Conservation (phyloP, 2,797 vertebrate genomes). For the Anguilla pacifica region DNA sequence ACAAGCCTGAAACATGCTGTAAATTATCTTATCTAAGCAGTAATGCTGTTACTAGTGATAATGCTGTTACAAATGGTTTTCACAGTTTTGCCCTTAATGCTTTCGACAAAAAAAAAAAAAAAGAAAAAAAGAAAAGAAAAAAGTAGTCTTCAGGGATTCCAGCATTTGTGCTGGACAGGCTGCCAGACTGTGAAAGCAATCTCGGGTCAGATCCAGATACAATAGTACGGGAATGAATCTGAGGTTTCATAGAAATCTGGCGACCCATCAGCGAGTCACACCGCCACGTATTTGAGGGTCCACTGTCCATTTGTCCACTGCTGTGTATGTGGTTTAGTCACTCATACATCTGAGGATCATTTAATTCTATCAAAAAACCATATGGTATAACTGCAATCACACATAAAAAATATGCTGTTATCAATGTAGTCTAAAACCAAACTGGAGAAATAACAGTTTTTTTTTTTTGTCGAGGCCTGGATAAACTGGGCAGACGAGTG, state of each 20-base stretch:
- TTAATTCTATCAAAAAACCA: conserved; percentile 74
- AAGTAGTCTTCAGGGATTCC: neutral
- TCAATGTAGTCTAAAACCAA: conserved; percentile 58
- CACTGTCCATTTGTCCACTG: conserved; percentile 72
- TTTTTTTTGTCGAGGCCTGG: neutral
- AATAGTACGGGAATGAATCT: neutral
- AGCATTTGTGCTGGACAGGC: neutral
- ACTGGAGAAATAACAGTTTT: conserved; percentile 25
- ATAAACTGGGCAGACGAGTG: neutral
- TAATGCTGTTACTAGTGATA: neutral
- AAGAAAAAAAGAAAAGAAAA: neutral
- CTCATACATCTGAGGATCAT: conserved; percentile 75
- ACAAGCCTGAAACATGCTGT: neutral
- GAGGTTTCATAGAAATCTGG: conserved; percentile 51
- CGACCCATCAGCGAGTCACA: conserved; percentile 73
- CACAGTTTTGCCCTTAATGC: neutral
- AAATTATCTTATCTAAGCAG: neutral
- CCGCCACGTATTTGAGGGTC: conserved; percentile 73
- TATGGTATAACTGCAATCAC: conserved; percentile 51
- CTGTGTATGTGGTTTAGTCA: conserved; percentile 76
- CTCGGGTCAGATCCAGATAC: neutral
- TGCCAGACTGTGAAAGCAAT: neutral
- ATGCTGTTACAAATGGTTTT: neutral
- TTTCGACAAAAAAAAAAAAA: neutral
- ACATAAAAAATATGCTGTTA: conserved; percentile 53